phyloP scores from a whole-genome alignment of 1,140 invertebrate species.

The Lamellibrachia luymesi region DNA sequence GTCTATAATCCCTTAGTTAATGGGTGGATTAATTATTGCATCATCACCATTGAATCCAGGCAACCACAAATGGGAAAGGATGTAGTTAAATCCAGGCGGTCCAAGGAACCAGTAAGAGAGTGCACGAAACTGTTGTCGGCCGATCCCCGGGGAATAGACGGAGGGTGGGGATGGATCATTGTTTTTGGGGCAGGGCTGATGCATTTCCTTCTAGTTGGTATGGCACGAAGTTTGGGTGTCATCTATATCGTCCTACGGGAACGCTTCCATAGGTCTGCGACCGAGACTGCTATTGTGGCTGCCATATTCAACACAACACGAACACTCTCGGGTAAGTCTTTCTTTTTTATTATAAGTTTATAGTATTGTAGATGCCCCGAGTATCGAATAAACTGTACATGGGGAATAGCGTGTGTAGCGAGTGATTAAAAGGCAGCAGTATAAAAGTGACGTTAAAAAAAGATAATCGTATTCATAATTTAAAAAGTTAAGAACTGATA shows the following conservation, averaged over 20 bases:
- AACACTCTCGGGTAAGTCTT: background rate
- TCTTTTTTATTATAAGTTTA: background rate
- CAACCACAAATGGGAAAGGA: background rate
- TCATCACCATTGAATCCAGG: background rate
- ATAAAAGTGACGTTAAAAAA: too few species aligned
- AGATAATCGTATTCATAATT: too few species aligned
- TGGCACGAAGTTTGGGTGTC: constrained; percentile 9
- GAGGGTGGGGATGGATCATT: constrained; percentile 17
- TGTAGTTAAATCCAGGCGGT: background rate
- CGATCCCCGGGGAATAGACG: background rate
- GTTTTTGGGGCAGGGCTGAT: constrained; percentile 9
- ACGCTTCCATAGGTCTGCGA: constrained; percentile 4
- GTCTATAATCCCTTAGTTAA: too few species aligned
- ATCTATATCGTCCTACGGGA: constrained; percentile 10
- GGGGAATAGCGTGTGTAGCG: too few species aligned
- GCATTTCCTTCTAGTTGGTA: constrained; percentile 19
- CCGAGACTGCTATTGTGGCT: constrained; percentile 3
- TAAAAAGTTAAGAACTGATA: too few species aligned
- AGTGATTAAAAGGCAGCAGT: too few species aligned
- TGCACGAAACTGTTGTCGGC: background rate
- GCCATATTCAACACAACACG: constrained; percentile 14
- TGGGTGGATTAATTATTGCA: too few species aligned
- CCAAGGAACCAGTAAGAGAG: background rate
- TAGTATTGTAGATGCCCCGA: background rate
- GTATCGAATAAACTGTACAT: too few species aligned